Evolutionary conservation across 1,140 invertebrate genomes (phyloP).

Genomic region (Platyura marginata): DNA sequence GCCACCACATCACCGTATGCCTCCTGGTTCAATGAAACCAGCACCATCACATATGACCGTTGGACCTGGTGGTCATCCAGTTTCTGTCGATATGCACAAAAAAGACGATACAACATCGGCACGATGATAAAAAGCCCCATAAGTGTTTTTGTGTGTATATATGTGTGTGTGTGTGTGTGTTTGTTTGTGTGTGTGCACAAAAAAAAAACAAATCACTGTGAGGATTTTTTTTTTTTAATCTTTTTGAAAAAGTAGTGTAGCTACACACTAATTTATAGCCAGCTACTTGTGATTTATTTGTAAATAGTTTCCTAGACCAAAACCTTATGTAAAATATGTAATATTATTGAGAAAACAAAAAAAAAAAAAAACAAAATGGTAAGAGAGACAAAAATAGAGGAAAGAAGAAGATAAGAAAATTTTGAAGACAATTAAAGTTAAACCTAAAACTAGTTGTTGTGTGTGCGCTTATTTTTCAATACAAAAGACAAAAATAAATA

Average conservation of each 20-base stretch:
- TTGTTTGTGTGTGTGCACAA: not conserved
- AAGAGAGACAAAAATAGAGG: not conserved
- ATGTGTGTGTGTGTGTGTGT: not conserved
- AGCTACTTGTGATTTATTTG: not conserved
- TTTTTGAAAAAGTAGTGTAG: not conserved
- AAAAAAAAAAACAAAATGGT: not conserved
- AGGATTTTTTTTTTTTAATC: not conserved
- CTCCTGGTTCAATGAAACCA: constrained; percentile 17
- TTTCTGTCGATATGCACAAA: constrained; percentile 29
- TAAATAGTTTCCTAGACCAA: not conserved
- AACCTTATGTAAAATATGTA: too few relatives aligned
- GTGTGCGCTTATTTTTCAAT: not conserved
- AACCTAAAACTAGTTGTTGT: not conserved
- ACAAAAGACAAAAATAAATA: not conserved
- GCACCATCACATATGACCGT: constrained; percentile 12
- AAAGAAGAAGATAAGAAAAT: not conserved
- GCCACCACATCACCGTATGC: constrained; percentile 24
- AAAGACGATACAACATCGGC: constrained; percentile 28
- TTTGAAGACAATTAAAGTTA: not conserved
- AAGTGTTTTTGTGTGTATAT: too few relatives aligned
- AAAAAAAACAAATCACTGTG: too few relatives aligned
- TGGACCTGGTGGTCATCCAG: constrained; percentile 9
- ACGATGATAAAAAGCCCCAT: constrained; percentile 30
- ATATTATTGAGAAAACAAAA: too few relatives aligned
- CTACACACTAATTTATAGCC: not conserved